Evolutionary conservation across 1,140 invertebrate species (phyloP).

Genomic region (Zaprionus capensis): DNA sequence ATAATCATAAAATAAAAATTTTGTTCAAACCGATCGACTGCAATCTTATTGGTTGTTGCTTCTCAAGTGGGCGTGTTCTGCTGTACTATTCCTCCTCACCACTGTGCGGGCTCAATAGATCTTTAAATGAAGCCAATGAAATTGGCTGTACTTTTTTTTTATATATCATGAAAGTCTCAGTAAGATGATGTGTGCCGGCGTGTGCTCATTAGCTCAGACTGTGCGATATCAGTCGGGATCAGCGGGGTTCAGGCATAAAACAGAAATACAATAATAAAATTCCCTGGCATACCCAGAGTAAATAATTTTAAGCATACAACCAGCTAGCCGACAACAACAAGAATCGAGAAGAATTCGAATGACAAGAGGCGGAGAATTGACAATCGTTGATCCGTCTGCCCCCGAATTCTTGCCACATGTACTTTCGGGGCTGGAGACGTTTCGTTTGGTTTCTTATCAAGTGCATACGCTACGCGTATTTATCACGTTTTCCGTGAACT

Average conservation of each 20-base stretch:
- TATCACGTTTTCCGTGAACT: conserved; percentile 84
- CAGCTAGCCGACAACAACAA: background rate
- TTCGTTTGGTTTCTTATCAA: conserved; percentile 54
- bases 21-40: conserved; percentile 65
- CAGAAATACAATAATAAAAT: conserved; percentile 43
- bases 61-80: conserved; percentile 58
- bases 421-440: conserved; percentile 18
- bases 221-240: conserved; percentile 73
- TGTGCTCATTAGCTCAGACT: conserved; percentile 10
- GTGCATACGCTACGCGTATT: conserved; percentile 57
- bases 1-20: conserved; percentile 81
- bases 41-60: conserved; percentile 70
- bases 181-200: conserved; percentile 3
- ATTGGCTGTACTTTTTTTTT: conserved; percentile 2
- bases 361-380: conserved; percentile 17
- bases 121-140: conserved; percentile 8
- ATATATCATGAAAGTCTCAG: background rate
- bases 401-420: conserved; percentile 39
- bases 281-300: conserved; percentile 18
- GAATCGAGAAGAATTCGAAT: background rate
- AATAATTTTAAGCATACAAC: conserved; percentile 47
- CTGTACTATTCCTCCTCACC: background rate
- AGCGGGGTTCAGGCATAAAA: conserved; percentile 65
- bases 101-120: conserved; percentile 31
- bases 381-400: conserved; percentile 34